Evolutionary conservation across 2,113 vertebrate species (phyloP).

Genomic region (Myrmophylax atrothorax): DNA sequence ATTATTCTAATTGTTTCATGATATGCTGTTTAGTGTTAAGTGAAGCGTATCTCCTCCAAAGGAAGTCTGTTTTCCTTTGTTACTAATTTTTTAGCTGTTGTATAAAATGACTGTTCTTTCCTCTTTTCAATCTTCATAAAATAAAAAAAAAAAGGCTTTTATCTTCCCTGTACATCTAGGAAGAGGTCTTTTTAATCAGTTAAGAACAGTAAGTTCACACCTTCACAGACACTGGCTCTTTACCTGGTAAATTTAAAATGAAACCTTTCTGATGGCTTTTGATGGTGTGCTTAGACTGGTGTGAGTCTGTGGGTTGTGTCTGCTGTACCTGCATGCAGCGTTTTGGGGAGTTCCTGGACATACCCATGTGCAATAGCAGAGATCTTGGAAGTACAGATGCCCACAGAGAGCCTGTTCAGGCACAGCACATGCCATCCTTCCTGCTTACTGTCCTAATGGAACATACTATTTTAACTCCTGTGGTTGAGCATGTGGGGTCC

Average conservation of each 20-base stretch:
- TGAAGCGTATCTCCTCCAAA: neutral
- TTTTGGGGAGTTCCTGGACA: neutral
- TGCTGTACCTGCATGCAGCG: neutral
- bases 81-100: neutral
- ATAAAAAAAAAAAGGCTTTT: neutral
- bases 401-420: neutral
- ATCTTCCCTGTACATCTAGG: neutral
- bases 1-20: slow-evolving; percentile 2
- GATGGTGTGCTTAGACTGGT: neutral
- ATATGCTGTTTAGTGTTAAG: neutral
- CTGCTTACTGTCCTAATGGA: neutral
- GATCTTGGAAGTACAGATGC: neutral
- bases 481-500: neutral
- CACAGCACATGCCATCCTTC: neutral
- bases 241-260: neutral
- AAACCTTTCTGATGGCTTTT: neutral
- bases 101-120: neutral
- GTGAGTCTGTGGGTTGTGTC: neutral
- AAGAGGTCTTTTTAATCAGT: neutral
- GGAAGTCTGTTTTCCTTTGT: neutral
- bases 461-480: neutral
- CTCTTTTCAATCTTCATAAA: neutral
- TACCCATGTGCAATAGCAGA: neutral
- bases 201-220: neutral
- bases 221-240: neutral